Conservation (phyloP, 2,888 invertebrate genomes). For the Diploptera punctata region DNA sequence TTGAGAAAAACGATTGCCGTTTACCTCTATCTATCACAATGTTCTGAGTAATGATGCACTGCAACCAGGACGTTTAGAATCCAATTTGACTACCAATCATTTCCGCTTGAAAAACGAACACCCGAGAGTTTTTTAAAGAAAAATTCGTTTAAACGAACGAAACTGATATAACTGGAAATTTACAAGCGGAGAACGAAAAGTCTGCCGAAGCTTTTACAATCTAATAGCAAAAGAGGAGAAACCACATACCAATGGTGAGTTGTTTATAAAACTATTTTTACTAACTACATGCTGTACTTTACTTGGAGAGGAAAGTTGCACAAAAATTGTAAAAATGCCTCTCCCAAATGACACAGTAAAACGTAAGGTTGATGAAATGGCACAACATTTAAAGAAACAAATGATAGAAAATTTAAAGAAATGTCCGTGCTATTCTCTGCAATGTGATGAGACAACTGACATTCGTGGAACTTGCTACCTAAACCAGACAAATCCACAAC, state of each 20-base stretch:
- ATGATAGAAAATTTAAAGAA: background rate
- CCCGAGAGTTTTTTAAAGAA: background rate
- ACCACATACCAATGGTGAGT: background rate
- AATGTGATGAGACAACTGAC: background rate
- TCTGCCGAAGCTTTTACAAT: background rate
- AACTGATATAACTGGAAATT: background rate
- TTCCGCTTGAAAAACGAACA: background rate
- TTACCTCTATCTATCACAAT: slow-evolving; percentile 4
- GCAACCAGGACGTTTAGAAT: background rate
- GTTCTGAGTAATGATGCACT: slow-evolving; percentile 19
- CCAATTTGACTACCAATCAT: slow-evolving; percentile 3
- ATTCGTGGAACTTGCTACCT: too few species aligned
- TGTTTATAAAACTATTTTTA: background rate
- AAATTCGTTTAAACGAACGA: background rate
- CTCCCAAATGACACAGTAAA: background rate
- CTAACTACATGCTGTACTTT: background rate
- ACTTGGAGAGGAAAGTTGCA: background rate
- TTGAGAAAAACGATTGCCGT: background rate
- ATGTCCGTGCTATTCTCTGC: background rate
- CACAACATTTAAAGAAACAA: background rate
- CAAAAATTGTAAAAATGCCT: background rate
- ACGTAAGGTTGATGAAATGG: background rate
- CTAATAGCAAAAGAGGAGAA: background rate
- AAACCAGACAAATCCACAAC: too few species aligned
- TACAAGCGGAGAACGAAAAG: too few species aligned